phyloP scores from a whole-genome alignment of 2,888 invertebrate species.

The Pyrrhosoma nymphula region DNA sequence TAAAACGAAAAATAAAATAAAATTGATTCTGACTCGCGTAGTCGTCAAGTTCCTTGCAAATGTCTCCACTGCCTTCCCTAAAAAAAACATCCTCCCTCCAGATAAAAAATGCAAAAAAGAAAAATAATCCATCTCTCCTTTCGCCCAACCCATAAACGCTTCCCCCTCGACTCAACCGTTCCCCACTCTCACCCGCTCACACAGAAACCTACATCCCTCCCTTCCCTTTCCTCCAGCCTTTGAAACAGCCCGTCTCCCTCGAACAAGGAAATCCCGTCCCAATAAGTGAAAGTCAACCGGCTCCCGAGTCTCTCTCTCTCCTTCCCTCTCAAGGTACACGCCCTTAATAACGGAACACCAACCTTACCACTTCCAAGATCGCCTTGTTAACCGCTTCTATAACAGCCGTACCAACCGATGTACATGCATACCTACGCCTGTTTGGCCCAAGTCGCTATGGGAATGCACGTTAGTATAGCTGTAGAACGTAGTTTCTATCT shows the following conservation, averaged over 20 bases:
- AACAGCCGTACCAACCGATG: not conserved
- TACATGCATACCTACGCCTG: too few species aligned
- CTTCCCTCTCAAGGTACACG: not conserved
- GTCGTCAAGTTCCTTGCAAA: too few species aligned
- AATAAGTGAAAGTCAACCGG: constrained; percentile 56
- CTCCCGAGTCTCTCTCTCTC: not conserved
- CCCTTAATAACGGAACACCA: constrained; percentile 30
- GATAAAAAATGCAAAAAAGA: not conserved
- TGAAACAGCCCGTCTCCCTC: not conserved
- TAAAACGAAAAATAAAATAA: too few species aligned
- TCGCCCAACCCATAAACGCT: not conserved
- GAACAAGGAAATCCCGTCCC: constrained; percentile 56
- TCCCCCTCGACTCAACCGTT: not conserved
- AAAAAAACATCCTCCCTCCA: not conserved
- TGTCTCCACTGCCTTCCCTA: too few species aligned
- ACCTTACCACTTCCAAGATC: not conserved
- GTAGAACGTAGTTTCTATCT: too few species aligned
- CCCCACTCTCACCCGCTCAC: not conserved
- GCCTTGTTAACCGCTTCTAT: not conserved
- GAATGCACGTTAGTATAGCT: too few species aligned
- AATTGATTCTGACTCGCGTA: too few species aligned
- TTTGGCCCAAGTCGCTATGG: too few species aligned
- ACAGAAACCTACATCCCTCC: not conserved
- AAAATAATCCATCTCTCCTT: not conserved
- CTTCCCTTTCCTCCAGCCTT: not conserved